Percentiles rank a stretch among this genome's conserved stretches.
Conservation (phyloP, 2,888 invertebrate genomes). For the Anarsia innoxiella region DNA sequence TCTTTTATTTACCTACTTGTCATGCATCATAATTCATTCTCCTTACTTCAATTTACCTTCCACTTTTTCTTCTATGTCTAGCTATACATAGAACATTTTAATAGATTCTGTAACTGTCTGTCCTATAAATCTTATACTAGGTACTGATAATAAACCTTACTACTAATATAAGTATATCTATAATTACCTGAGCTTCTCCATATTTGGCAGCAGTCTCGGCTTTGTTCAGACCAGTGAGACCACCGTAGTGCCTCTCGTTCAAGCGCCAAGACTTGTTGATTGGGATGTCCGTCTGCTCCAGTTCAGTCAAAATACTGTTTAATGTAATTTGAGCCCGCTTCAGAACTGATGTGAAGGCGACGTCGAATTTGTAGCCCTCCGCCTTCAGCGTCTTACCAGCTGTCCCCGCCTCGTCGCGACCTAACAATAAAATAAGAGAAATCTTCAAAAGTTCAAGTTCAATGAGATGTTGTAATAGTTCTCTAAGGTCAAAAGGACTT, state of each 20-base stretch:
- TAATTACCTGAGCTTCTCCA: conserved; percentile 84
- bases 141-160: no score
- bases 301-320: conserved; percentile 78
- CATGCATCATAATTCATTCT: no score
- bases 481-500: conserved; percentile 21
- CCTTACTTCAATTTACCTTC: no score
- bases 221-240: conserved; percentile 89
- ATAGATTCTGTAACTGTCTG: no score
- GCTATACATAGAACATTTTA: no score
- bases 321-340: conserved; percentile 86
- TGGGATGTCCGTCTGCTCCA: conserved; percentile 80
- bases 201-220: conserved; percentile 89
- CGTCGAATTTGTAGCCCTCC: conserved; percentile 82
- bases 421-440: conserved; percentile 46
- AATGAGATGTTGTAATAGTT: not conserved
- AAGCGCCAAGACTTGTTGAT: conserved; percentile 86
- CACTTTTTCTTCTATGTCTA: no score
- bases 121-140: no score
- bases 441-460: no score
- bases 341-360: conserved; percentile 87
- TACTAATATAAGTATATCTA: no score
- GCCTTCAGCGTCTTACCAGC: conserved; percentile 84
- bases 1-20: no score
- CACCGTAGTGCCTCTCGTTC: conserved; percentile 92
- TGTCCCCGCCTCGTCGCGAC: conserved; percentile 78